A percentile compares a stretch with the other conserved stretches of the same genome.
Evolutionary conservation across 2,113 vertebrate genomes (phyloP).

Genomic region (Cercopithecus mona): DNA sequence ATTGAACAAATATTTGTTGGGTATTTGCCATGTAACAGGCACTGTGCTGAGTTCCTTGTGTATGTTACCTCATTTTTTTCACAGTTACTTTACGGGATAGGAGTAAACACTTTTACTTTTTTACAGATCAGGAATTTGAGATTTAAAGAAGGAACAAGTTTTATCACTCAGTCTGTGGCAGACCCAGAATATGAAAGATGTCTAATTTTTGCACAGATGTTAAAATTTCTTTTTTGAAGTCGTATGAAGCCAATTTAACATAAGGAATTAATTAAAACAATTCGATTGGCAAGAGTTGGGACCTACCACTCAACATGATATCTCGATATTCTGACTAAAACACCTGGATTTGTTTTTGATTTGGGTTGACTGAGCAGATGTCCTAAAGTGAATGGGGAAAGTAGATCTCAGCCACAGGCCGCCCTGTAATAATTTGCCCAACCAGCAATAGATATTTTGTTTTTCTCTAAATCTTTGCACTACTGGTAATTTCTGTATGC

Average conservation of each 20-base stretch:
- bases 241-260: background rate
- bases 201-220: background rate
- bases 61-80: slow-evolving; percentile 8
- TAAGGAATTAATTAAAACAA: slow-evolving; percentile 14
- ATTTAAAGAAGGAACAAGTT: background rate
- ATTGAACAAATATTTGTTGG: background rate
- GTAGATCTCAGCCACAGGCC: background rate
- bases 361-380: background rate
- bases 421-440: background rate
- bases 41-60: background rate
- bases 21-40: background rate
- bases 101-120: background rate
- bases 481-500: background rate
- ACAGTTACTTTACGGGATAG: background rate
- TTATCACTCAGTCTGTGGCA: background rate
- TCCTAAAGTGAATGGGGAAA: slow-evolving; percentile 8
- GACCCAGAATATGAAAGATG: background rate
- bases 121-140: background rate
- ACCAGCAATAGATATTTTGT: background rate
- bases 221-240: slow-evolving; percentile 5
- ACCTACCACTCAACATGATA: background rate
- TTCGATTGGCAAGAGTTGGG: background rate
- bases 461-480: background rate
- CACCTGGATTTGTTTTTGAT: slow-evolving; percentile 27
- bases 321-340: background rate